Evolutionary conservation across 1,140 invertebrate species (phyloP).

Genomic region (Sycobia sp.): DNA sequence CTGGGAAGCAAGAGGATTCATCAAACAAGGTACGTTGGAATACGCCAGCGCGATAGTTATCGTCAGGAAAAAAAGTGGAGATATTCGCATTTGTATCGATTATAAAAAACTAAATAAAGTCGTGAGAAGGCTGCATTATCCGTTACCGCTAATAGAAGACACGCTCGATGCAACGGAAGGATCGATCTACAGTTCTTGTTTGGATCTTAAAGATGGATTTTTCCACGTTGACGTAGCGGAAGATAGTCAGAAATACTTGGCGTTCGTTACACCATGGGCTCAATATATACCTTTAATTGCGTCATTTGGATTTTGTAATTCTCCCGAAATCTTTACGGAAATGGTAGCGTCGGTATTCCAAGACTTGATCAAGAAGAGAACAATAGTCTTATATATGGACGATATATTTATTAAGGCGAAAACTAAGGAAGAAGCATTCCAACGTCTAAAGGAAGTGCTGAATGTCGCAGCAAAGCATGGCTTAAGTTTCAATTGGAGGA

Average conservation of each 20-base stretch:
- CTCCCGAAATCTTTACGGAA: not conserved
- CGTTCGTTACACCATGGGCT: constrained; percentile 1
- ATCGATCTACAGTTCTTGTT: not conserved
- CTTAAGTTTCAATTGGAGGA: constrained; percentile 11
- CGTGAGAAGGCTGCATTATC: not conserved
- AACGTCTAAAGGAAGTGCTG: not conserved
- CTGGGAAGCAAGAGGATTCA: constrained; percentile 15
- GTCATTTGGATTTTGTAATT: constrained; percentile 20
- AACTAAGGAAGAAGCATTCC: not conserved
- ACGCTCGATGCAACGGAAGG: not conserved
- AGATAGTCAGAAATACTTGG: constrained; percentile 8
- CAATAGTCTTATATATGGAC: constrained; percentile 9
- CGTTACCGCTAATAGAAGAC: not conserved
- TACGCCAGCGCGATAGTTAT: not conserved
- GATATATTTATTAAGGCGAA: not conserved
- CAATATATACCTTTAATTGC: not conserved
- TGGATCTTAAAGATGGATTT: constrained; percentile 18
- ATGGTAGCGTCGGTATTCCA: not conserved
- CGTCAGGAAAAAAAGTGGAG: not conserved
- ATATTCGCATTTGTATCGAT: constrained; percentile 1
- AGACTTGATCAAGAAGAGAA: not conserved
- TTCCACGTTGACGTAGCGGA: constrained; percentile 11
- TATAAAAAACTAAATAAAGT: not conserved
- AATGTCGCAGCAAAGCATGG: not conserved
- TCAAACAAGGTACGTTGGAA: constrained; percentile 8